These are phyloP conservation scores for Hetaerina titia DNA, from an alignment of 2,888 invertebrate genomes.

Conservation along the genomic window DNA sequence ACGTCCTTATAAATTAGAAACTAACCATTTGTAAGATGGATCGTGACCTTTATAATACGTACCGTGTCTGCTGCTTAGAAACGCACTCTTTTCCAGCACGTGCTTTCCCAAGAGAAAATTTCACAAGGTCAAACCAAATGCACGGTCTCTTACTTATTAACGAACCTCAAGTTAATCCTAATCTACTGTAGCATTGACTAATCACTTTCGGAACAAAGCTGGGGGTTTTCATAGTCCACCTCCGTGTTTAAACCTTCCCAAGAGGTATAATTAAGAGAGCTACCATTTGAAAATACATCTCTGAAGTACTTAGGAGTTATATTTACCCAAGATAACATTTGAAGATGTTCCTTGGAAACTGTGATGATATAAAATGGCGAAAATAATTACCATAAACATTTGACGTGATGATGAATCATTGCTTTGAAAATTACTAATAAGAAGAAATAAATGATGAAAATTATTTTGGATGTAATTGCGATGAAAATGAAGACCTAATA, in stretches of 20 bases:
- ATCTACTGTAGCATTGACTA: background rate
- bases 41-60: background rate
- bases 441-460: too few relatives aligned
- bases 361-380: too few relatives aligned
- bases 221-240: background rate
- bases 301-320: background rate
- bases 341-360: background rate
- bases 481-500: too few relatives aligned
- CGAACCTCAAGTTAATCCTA: background rate
- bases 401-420: too few relatives aligned
- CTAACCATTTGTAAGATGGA: background rate
- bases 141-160: background rate
- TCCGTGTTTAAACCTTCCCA: background rate
- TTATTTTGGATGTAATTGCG: too few relatives aligned
- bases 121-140: background rate
- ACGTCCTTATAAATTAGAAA: slow-evolving; percentile 22
- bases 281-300: background rate
- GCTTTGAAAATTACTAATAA: too few relatives aligned
- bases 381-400: too few relatives aligned
- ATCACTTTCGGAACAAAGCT: background rate
- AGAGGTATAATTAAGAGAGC: background rate
- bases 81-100: background rate
- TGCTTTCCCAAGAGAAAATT: slow-evolving; percentile 2
- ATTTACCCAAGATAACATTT: background rate
- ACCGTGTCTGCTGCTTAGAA: background rate